Percentiles rank a stretch among this genome's conserved stretches.
Evolutionary conservation across 2,888 invertebrate genomes (phyloP).

Genomic region (Cerastis rubricosa): DNA sequence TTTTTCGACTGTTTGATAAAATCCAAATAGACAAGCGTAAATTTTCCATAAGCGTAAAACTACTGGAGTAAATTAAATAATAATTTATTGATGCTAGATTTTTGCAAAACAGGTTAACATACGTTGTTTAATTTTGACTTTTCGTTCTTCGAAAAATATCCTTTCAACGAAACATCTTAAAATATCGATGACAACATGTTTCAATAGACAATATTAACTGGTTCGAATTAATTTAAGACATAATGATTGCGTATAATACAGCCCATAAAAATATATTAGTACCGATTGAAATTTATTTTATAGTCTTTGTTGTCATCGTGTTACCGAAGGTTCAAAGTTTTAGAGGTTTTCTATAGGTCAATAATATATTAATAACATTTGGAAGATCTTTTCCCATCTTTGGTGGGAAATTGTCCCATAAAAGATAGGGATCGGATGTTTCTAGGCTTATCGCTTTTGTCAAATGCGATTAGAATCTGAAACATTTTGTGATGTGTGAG

Average conservation of each 20-base stretch:
- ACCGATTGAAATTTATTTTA: conserved; percentile 47
- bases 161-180: background rate
- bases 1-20: background rate
- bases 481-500: conserved; percentile 2
- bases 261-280: conserved; percentile 42
- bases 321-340: conserved; percentile 12
- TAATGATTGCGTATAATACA: conserved; percentile 34
- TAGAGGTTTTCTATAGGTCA: conserved; percentile 1
- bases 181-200: conserved; percentile 47
- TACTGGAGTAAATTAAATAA: background rate
- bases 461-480: conserved; percentile 30
- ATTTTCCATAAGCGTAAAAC: background rate
- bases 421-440: conserved; percentile 21
- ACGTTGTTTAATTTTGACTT: background rate
- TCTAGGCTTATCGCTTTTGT: conserved; percentile 7
- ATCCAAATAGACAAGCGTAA: background rate
- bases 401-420: conserved; percentile 53
- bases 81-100: conserved; percentile 3
- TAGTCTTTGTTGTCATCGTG: conserved; percentile 29
- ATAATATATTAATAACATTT: conserved; percentile 22
- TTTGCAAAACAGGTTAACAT: background rate
- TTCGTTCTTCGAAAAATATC: background rate
- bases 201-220: conserved; percentile 39
- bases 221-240: conserved; percentile 25
- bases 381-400: conserved; percentile 20